Conservation (phyloP, 1,140 invertebrate species). For the Calephelis virginiensis region DNA sequence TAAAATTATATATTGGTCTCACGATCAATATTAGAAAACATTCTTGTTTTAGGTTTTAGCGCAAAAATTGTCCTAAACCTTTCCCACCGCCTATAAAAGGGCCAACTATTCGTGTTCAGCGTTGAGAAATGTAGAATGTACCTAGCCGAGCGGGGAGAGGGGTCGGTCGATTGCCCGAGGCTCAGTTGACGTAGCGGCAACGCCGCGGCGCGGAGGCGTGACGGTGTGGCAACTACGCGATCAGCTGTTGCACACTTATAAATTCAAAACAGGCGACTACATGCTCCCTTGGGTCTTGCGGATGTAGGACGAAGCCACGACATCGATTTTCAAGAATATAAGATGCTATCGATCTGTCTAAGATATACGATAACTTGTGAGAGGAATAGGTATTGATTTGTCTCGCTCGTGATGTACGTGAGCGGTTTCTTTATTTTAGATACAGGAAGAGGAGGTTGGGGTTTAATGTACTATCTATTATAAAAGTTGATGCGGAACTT, state of each 20-base stretch:
- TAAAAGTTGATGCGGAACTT: no score
- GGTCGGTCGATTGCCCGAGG: slow-evolving; percentile 48
- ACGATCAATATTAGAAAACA: no score
- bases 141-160: slow-evolving; percentile 31
- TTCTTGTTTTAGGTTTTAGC: no score
- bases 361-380: not conserved
- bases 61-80: slow-evolving; percentile 35
- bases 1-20: no score
- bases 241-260: slow-evolving; percentile 55
- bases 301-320: slow-evolving; percentile 30
- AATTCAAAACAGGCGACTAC: slow-evolving; percentile 48
- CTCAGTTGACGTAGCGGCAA: slow-evolving; percentile 36
- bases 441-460: not conserved
- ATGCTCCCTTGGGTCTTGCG: slow-evolving; percentile 26
- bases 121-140: slow-evolving; percentile 43
- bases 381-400: slow-evolving; percentile 13
- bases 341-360: slow-evolving; percentile 20
- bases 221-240: slow-evolving; percentile 19
- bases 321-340: slow-evolving; percentile 26
- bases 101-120: slow-evolving; percentile 44
- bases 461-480: not conserved
- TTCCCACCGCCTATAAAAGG: slow-evolving; percentile 40
- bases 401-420: not conserved
- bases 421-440: not conserved
- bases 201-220: slow-evolving; percentile 29